A percentile compares a stretch with the other conserved stretches of the same genome.
Conservation (phyloP, 64 coral and sea anemone species). For the Orbicella faveolata region DNA sequence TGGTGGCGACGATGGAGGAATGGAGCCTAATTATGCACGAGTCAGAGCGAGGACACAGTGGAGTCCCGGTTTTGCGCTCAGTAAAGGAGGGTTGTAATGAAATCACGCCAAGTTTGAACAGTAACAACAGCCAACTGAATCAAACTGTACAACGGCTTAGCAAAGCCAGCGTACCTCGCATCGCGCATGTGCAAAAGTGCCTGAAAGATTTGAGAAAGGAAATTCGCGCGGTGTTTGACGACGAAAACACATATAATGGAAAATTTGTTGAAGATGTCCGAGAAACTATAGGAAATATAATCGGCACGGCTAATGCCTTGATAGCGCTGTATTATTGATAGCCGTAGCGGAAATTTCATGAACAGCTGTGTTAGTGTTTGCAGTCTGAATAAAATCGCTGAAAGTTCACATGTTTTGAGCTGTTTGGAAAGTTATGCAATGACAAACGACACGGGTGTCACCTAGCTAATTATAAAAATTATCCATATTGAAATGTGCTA, state of each 20-base stretch:
- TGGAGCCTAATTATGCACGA: slow-evolving; percentile 80
- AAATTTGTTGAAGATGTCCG: slow-evolving; percentile 91
- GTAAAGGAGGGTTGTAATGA: slow-evolving; percentile 78
- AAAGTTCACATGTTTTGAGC: too few relatives aligned
- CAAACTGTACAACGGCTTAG: slow-evolving; percentile 65
- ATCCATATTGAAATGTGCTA: too few relatives aligned
- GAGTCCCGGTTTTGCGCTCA: slow-evolving; percentile 82
- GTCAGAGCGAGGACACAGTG: slow-evolving; percentile 75
- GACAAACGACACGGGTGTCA: too few relatives aligned
- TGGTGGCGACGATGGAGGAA: slow-evolving; percentile 63
- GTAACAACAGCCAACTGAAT: slow-evolving; percentile 71
- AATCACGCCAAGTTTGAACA: slow-evolving; percentile 79
- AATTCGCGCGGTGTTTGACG: slow-evolving; percentile 73
- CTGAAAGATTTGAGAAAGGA: slow-evolving; percentile 76
- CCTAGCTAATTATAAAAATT: too few relatives aligned
- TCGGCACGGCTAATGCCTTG: slow-evolving; percentile 62
- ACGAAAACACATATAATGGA: slow-evolving; percentile 85
- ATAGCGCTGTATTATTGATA: slow-evolving; percentile 74
- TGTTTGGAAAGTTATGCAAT: too few relatives aligned
- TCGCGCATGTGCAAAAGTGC: slow-evolving; percentile 75
- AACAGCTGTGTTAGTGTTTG: too few relatives aligned
- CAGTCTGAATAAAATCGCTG: too few relatives aligned
- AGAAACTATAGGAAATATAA: slow-evolving; percentile 64
- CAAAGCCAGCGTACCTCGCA: slow-evolving; percentile 73
- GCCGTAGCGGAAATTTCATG: background rate